Evolutionary conservation across 2,797 vertebrate genomes (phyloP), one percentile per base, ranked within the genome.

Genomic region (Antennarius maculatus): DNA sequence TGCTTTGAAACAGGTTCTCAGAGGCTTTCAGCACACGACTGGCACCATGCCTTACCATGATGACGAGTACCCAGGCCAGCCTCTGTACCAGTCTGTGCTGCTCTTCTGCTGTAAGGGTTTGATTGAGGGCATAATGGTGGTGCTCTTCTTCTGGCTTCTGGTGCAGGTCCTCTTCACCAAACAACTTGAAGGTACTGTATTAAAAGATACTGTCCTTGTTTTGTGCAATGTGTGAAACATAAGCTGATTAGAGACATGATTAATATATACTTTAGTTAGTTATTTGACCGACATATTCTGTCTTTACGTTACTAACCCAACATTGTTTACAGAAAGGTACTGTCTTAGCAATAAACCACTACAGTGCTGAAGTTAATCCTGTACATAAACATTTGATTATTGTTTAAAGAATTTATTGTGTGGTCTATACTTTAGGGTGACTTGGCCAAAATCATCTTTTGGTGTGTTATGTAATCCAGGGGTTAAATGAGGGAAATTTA

Each of bases 61-160:
- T 11, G 84, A 91, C 13, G 83, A 92, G 66, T 85, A 91, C 68
- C 84, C 89, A 3, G 88, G 76, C 12, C 90, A 90, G 84, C 80
- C 91, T 41, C 80, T 94, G 63, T 94, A 91, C 83, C 91, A 91
- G 77, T 94, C 93, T 1, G 87, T 94, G 75, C 39, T 93, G 63
- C 80, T 93, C 56, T 92, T 94, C 81, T 92, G 87, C 79, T 94
- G 91, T 80, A 94, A 93, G 73, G 93, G 93, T 3, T 88, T 94
- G 91, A 94, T 93, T 1, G 92, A 94, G 69, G 93, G 88, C 46
- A 91, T 94, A 77, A 91, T 93, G 61, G 86, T 93, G 43, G 45
- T 94, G 10, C 91, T 94, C 63, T 94, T 94, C 83, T 80, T 93
- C 71, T 95, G 93, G 93, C 90, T 94, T 2, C 90, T 94, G 59